Evolutionary conservation across 1,140 invertebrate species (phyloP).

Genomic region (Neodiprion pinetum): DNA sequence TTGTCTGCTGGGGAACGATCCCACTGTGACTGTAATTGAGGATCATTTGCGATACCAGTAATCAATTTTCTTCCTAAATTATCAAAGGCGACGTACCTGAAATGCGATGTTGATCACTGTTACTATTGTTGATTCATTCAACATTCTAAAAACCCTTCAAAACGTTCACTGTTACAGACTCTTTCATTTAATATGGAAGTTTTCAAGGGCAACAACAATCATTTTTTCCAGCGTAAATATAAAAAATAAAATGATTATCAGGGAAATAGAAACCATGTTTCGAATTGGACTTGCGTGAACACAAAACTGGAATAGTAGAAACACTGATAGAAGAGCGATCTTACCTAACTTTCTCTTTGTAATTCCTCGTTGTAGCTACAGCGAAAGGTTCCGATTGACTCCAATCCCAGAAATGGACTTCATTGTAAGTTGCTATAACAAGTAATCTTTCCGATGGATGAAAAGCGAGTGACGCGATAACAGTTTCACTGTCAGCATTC

Average conservation of each 20-base stretch:
- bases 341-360: slow-evolving; percentile 80
- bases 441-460: slow-evolving; percentile 84
- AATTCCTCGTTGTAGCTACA: slow-evolving; percentile 71
- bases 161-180: too few species aligned
- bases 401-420: slow-evolving; percentile 93
- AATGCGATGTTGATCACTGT: slow-evolving; percentile 40
- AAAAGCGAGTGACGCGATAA: slow-evolving; percentile 87
- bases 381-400: slow-evolving; percentile 78
- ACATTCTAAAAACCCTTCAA: too few species aligned
- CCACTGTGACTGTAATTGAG: slow-evolving; percentile 61
- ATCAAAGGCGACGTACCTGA: slow-evolving; percentile 87
- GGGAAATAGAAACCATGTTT: too few species aligned
- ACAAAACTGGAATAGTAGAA: too few species aligned
- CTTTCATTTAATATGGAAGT: too few species aligned
- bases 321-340: slow-evolving; percentile 23
- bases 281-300: too few species aligned
- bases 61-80: slow-evolving; percentile 81
- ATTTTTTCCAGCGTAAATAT: too few species aligned
- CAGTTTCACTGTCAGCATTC: slow-evolving; percentile 73
- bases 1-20: slow-evolving; percentile 56
- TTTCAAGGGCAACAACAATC: too few species aligned
- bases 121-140: not conserved
- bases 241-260: too few species aligned
- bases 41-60: slow-evolving; percentile 81
- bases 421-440: slow-evolving; percentile 85